phyloP scores from a whole-genome alignment of 2,113 vertebrate species.

The Gulo gulo region DNA sequence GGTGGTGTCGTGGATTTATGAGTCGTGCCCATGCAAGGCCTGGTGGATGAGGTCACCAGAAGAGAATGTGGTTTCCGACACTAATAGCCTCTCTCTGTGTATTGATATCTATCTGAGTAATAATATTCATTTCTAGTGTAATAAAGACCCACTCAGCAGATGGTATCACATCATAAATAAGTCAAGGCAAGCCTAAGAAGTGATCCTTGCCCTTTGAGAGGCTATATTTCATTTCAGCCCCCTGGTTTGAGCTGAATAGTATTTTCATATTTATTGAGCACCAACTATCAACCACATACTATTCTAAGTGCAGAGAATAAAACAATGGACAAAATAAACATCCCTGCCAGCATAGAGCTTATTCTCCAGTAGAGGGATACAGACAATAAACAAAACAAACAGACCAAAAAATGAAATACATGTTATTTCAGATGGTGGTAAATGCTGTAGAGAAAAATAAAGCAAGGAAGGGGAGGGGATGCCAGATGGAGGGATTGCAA shows the following conservation, averaged over 20 bases:
- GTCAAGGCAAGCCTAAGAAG: constrained; percentile 55
- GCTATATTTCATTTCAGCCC: constrained; percentile 44
- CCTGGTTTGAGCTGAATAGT: neutral
- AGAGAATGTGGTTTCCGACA: constrained; percentile 59
- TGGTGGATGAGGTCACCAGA: constrained; percentile 70
- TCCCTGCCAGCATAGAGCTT: constrained; percentile 60
- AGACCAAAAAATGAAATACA: neutral
- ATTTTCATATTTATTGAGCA: constrained; percentile 27
- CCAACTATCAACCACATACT: neutral
- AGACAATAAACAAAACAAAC: neutral
- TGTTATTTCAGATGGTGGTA: neutral
- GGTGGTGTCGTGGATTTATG: constrained; percentile 55
- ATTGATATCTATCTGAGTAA: constrained; percentile 73
- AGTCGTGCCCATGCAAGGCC: constrained; percentile 49
- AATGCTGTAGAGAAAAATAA: neutral
- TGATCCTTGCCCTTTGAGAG: constrained; percentile 56
- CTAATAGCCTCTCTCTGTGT: constrained; percentile 66
- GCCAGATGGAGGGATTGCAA: neutral
- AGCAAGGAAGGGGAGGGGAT: neutral
- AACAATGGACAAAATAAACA: neutral
- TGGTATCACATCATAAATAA: constrained; percentile 76
- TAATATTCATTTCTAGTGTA: constrained; percentile 68
- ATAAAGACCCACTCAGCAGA: constrained; percentile 76
- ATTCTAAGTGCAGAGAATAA: neutral
- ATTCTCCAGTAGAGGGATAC: constrained; percentile 8